phyloP scores from a whole-genome alignment of 2,797 vertebrate species.

The Malacoraja senta region DNA sequence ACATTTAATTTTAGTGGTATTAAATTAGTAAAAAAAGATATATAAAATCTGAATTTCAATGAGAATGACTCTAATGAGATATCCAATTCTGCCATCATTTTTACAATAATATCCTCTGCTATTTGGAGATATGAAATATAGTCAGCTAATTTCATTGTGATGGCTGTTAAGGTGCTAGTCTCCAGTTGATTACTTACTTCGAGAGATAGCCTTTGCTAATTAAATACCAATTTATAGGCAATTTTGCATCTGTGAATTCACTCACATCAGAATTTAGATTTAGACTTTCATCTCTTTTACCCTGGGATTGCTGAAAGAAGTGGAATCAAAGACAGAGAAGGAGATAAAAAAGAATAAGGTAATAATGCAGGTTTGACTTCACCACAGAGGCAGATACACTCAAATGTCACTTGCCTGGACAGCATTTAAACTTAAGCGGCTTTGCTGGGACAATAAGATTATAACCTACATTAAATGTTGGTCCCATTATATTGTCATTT shows the following conservation, averaged over 20 bases:
- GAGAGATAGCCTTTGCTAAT: neutral
- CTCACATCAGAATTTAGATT: neutral
- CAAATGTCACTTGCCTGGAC: neutral
- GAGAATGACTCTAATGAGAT: neutral
- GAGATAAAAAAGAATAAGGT: neutral
- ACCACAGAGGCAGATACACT: neutral
- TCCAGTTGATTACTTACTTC: neutral
- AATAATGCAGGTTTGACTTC: neutral
- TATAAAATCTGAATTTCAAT: neutral
- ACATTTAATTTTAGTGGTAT: neutral
- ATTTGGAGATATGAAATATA: neutral
- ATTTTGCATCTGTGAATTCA: constrained; percentile 5
- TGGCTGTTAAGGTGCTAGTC: neutral
- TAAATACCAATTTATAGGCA: neutral
- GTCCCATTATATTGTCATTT: neutral
- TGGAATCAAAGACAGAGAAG: neutral
- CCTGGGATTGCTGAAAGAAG: no score
- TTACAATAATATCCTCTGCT: neutral
- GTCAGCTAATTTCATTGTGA: neutral
- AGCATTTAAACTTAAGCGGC: neutral
- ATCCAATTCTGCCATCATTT: neutral
- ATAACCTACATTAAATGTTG: neutral
- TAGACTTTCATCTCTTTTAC: neutral
- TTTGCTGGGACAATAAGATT: neutral
- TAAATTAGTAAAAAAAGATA: neutral